Base-by-base conservation (phyloP, 2,113 vertebrate species). In the Silurus meridionalis region DNA sequence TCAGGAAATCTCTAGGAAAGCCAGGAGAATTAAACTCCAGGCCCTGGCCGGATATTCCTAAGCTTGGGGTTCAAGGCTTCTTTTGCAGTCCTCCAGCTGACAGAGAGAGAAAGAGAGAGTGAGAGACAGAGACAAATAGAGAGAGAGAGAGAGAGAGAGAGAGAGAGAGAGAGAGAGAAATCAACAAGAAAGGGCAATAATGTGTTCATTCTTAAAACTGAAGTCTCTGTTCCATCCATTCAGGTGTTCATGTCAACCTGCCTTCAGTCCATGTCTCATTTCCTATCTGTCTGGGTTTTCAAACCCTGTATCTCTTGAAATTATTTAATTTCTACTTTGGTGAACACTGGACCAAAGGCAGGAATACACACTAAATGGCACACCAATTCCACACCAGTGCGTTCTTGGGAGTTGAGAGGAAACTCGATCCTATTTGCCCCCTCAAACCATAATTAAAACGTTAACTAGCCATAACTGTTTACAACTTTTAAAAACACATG, bases 1-100 rank as follows among this genome's bases (percentile, higher is more conserved):
- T 86, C 86, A 86, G 90, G 88, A 90, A 90, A 90, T 90, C 88
- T 90, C 85, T 66, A 63, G 78, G 83, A 88, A 88, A 91, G 88
- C 87, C 81, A 75, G 13, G 67, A 88, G 90, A 77, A 85, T 91
- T 88, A 91, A 25, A 28, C 58, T 84, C 80, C 83, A 87, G 85
- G 80, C 83, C 74, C 82, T 72, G 64, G 86, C 88, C 87, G 90
- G 90, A 90, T 85, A 82, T 83, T 28, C 66, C 53, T 85, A 87
- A 90, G 88, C 88, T 83, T 15, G 63, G 81, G 71, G 86, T 86
- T 90, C 83, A 90, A 74, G 63, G 28, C 69, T 66, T 71, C 37
- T 69, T 83, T 77, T 82, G 75, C 55, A 53, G 28, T 57, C 61
- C 25, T 55, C 13, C 74, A 83, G 72, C 63, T 71, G 71, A 81